These are phyloP conservation scores for Anisognathus igniventris DNA, from an alignment of 2,797 vertebrate species.

Conservation along the genomic window DNA sequence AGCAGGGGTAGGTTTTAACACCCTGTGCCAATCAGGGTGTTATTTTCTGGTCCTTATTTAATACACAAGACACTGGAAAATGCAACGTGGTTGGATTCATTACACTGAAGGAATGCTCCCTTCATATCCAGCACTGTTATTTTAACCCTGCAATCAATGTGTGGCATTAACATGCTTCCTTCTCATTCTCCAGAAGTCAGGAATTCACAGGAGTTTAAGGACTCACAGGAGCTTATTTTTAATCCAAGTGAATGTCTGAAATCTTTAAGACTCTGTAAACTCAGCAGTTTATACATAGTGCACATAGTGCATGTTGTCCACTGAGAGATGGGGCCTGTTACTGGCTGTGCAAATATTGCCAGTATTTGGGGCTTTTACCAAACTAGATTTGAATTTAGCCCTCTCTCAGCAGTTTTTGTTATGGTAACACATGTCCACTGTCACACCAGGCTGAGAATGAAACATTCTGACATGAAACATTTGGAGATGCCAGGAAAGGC, in stretches of 20 bases:
- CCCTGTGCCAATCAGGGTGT: neutral
- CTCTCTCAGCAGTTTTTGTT: neutral
- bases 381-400: neutral
- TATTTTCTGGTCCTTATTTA: conserved; percentile 9
- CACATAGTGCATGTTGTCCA: neutral
- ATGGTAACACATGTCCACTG: neutral
- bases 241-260: conserved; percentile 17
- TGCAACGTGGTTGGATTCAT: neutral
- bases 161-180: neutral
- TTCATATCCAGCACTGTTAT: neutral
- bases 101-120: neutral
- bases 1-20: neutral
- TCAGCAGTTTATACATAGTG: neutral
- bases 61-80: neutral
- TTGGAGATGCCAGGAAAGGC: neutral
- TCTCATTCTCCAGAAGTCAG: conserved; percentile 18
- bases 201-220: conserved; percentile 18
- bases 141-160: conserved; percentile 7
- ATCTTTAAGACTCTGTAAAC: neutral
- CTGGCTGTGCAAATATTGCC: neutral
- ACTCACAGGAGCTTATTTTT: conserved; percentile 37
- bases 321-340: neutral
- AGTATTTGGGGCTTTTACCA: neutral
- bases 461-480: neutral
- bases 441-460: neutral